Conservation (phyloP, 2,797 vertebrate genomes). For the Cottoperca gobio region DNA sequence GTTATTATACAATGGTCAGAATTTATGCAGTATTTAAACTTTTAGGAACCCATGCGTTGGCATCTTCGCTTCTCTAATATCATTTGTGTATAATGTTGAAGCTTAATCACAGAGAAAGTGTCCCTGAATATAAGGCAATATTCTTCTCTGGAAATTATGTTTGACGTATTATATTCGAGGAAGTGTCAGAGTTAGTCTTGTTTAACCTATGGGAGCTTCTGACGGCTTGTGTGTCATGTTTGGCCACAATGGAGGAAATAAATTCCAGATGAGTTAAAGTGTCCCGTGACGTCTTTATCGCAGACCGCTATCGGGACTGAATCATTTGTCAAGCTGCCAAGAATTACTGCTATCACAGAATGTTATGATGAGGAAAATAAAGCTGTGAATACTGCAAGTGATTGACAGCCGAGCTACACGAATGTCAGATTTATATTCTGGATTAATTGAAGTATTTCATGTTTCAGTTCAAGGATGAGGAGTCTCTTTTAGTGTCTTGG, state of each 20-base stretch:
- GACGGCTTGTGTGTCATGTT: not conserved
- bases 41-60: not conserved
- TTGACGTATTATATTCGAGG: not conserved
- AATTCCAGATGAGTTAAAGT: slow-evolving; percentile 9
- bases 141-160: not conserved
- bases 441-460: not conserved
- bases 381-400: slow-evolving; percentile 9
- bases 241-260: slow-evolving; percentile 1
- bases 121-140: not conserved
- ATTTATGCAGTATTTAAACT: not conserved
- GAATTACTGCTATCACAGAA: slow-evolving; percentile 19
- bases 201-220: not conserved
- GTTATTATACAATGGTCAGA: not conserved
- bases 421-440: slow-evolving; percentile 5
- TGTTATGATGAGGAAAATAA: slow-evolving; percentile 19
- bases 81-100: no score
- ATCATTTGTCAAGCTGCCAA: slow-evolving; percentile 39
- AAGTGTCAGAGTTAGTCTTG: not conserved
- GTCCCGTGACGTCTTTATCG: not conserved
- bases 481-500: not conserved
- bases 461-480: not conserved
- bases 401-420: slow-evolving; percentile 4
- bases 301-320: slow-evolving; percentile 28
- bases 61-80: not conserved
- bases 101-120: not conserved